Percentiles rank a stretch among this genome's conserved stretches.
Conservation (phyloP, 2,797 vertebrate species). For the Macropus fuliginosus region DNA sequence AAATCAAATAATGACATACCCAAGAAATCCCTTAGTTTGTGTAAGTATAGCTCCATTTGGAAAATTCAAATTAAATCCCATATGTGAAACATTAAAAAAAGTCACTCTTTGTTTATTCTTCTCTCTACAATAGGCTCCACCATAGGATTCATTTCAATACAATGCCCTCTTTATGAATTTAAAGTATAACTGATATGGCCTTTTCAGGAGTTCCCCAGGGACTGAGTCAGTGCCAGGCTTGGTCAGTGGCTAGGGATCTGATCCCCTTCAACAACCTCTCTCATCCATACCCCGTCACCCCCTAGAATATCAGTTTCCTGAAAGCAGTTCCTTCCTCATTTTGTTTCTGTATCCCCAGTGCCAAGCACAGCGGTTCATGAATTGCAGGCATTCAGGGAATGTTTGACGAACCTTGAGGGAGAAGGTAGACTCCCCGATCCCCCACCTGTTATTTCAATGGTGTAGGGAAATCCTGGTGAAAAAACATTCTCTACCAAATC, state of each 20-base stretch:
- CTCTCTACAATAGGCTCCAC: not conserved
- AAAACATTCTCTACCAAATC: not conserved
- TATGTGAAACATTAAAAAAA: not conserved
- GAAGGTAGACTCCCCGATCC: not conserved
- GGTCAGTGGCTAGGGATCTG: not conserved
- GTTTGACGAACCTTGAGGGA: not conserved
- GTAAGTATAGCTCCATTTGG: constrained; percentile 27
- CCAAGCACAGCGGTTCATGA: not conserved
- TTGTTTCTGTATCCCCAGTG: not conserved
- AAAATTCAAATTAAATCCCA: constrained; percentile 5
- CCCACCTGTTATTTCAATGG: not conserved
- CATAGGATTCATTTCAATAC: not conserved
- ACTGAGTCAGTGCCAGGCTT: not conserved
- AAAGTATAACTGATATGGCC: not conserved
- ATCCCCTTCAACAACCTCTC: not conserved
- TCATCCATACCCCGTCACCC: not conserved
- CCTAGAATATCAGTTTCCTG: not conserved
- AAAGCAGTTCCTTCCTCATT: not conserved
- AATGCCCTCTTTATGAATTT: not conserved
- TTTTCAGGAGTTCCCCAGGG: not conserved
- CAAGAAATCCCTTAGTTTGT: not conserved
- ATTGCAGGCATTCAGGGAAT: not conserved
- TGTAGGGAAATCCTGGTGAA: not conserved
- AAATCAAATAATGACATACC: constrained; percentile 20
- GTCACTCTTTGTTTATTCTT: not conserved